Conservation (phyloP, 2,888 invertebrate species). For the Tyria jacobaeae region DNA sequence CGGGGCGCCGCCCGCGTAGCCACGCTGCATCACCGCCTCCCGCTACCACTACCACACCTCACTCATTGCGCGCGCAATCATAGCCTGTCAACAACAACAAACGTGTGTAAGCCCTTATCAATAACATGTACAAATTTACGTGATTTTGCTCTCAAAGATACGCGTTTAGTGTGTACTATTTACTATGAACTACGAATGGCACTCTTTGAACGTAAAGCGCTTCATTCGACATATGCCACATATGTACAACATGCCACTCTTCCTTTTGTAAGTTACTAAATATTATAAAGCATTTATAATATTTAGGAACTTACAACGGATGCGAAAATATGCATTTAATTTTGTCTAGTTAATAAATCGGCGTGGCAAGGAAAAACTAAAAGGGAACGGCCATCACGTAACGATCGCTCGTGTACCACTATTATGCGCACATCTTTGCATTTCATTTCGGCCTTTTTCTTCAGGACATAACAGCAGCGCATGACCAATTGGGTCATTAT, state of each 20-base stretch:
- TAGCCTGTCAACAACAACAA: constrained; percentile 53
- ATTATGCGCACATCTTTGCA: background rate
- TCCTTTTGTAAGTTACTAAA: background rate
- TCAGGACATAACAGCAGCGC: too few relatives aligned
- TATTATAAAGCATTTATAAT: background rate
- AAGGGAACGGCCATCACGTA: background rate
- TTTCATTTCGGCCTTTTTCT: too few relatives aligned
- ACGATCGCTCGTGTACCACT: background rate
- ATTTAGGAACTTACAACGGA: too few relatives aligned
- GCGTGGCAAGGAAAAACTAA: background rate
- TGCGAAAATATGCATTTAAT: background rate
- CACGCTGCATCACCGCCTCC: constrained; percentile 85
- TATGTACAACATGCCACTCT: background rate
- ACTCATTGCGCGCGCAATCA: constrained; percentile 68
- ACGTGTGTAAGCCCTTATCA: constrained; percentile 26
- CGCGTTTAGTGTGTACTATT: background rate
- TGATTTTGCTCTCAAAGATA: constrained; percentile 7
- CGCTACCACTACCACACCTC: constrained; percentile 71
- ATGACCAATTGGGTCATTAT: too few relatives aligned
- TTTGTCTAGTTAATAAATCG: background rate
- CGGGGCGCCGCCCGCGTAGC: constrained; percentile 80
- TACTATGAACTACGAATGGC: background rate
- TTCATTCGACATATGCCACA: background rate
- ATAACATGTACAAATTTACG: constrained; percentile 14
- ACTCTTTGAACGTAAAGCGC: background rate